Conservation (phyloP, 2,113 vertebrate species). For the Brachirus orientalis region DNA sequence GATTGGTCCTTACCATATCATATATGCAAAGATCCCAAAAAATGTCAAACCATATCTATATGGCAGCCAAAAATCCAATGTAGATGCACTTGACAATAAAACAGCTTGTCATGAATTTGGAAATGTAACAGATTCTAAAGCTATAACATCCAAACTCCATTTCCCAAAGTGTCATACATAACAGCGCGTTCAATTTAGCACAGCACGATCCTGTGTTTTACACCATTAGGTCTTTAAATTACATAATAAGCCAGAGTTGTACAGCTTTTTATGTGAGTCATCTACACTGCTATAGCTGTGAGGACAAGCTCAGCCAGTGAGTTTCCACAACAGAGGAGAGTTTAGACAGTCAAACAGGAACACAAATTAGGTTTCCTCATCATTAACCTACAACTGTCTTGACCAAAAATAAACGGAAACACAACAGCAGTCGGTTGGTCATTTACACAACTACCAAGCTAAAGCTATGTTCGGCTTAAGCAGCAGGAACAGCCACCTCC, state of each 20-base stretch:
- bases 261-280: conserved; percentile 49
- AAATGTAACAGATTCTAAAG: not conserved
- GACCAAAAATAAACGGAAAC: too few species aligned
- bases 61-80: not conserved
- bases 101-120: not conserved
- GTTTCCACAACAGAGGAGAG: conserved; percentile 63
- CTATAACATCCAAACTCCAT: not conserved
- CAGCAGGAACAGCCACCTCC: conserved; percentile 15
- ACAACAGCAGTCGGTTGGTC: not conserved
- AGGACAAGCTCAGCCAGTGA: conserved; percentile 23
- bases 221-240: not conserved
- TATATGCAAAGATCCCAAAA: too few species aligned
- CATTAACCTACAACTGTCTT: too few species aligned
- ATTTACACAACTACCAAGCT: conserved; percentile 14
- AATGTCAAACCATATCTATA: too few species aligned
- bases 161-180: not conserved
- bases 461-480: conserved; percentile 44
- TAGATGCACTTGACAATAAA: not conserved
- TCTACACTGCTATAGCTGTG: conserved; percentile 16
- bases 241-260: not conserved
- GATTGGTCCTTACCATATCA: too few species aligned
- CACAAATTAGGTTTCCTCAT: conserved; percentile 9
- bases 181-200: not conserved
- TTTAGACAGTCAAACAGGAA: not conserved
- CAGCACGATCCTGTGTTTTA: too few species aligned